Evolutionary conservation across 2,797 vertebrate genomes (phyloP).

Genomic region (Zalophus californianus): DNA sequence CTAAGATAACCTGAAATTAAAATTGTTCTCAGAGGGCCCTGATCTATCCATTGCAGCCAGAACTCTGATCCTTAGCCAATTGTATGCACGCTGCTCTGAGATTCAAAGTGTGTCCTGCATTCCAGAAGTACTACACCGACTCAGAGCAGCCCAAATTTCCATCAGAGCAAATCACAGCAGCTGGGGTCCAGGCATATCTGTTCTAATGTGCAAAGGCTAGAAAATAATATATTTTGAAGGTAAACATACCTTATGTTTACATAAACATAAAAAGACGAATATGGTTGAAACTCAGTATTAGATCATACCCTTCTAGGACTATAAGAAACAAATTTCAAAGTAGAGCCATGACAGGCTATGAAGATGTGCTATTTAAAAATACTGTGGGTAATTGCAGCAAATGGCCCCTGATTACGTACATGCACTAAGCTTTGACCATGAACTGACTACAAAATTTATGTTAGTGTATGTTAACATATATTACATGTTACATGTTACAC

Average conservation of each 20-base stretch:
- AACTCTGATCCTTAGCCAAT: not conserved
- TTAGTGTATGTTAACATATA: not conserved
- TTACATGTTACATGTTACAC: not conserved
- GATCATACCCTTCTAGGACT: not conserved
- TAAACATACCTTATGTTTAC: too few species aligned
- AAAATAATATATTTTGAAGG: not conserved
- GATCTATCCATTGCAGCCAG: not conserved
- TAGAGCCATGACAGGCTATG: not conserved
- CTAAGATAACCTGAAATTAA: conserved; percentile 66
- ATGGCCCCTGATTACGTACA: not conserved
- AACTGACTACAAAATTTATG: not conserved
- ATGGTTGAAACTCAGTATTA: not conserved
- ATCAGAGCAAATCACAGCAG: not conserved
- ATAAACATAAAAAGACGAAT: not conserved
- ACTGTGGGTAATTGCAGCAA: not conserved
- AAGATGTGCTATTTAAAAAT: not conserved
- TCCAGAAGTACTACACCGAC: not conserved
- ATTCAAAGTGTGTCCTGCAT: not conserved
- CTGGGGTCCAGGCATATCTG: not conserved
- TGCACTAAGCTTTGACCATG: not conserved
- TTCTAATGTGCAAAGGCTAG: not conserved
- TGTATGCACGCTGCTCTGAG: not conserved
- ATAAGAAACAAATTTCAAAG: conserved; percentile 29
- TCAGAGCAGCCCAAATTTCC: not conserved
- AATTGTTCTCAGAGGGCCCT: conserved; percentile 26